These are phyloP conservation scores for Agraylea sexmaculata DNA, from an alignment of 1,140 invertebrate genomes.

Conservation along the genomic window DNA sequence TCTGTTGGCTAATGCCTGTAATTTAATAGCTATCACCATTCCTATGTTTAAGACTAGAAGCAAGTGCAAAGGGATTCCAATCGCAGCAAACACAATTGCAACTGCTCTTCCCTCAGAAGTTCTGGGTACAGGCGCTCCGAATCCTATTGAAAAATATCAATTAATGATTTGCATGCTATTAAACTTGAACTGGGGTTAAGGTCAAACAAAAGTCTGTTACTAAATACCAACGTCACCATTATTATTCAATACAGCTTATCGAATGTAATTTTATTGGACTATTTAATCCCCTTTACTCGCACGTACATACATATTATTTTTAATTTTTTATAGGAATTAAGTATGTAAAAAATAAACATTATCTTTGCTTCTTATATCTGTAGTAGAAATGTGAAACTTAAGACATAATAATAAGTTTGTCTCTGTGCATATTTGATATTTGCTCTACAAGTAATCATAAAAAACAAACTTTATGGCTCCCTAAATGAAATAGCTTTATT, in stretches of 20 bases:
- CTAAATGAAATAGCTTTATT: no score
- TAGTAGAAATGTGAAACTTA: no score
- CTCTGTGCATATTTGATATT: no score
- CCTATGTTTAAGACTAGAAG: slow-evolving; percentile 51
- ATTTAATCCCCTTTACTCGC: no score
- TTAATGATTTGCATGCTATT: not conserved
- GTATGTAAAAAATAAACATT: no score
- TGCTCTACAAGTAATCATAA: no score
- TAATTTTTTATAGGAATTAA: not conserved
- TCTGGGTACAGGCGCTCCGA: slow-evolving; percentile 48
- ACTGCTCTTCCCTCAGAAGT: slow-evolving; percentile 44
- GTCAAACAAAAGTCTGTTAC: not conserved
- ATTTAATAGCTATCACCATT: slow-evolving; percentile 39
- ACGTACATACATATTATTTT: no score
- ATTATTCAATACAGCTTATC: not conserved
- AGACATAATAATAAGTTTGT: no score
- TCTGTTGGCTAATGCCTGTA: slow-evolving; percentile 34
- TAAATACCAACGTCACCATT: not conserved
- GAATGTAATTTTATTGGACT: not conserved
- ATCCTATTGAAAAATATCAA: slow-evolving; percentile 32
- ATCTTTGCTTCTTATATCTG: no score
- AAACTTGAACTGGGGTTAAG: not conserved
- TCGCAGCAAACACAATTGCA: slow-evolving; percentile 44
- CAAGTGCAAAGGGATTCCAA: slow-evolving; percentile 49
- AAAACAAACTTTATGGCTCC: no score